Base-by-base conservation (phyloP, 2,797 vertebrate genomes). In the Sebastes alutus region DNA sequence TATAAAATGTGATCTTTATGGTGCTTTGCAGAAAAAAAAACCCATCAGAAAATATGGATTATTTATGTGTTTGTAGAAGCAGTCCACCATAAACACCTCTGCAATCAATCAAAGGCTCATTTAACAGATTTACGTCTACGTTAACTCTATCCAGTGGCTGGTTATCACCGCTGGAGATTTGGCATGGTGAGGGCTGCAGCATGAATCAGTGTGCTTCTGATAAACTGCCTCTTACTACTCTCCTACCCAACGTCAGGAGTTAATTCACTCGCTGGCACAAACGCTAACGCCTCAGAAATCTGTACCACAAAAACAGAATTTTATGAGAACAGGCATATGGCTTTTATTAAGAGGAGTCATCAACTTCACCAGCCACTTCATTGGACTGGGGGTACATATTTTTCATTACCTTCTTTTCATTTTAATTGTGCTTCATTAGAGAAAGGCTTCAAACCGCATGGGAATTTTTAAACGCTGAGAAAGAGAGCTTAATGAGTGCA, bases 391-490 rank as follows among this genome's bases (percentile, higher is more conserved):
- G 91, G 92, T 93, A 90, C 93, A 95, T 94, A 93, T 88, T 93
- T 94, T 94, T 92, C 89, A 94, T 93, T 92, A 92, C 80, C 86
- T 88, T 91, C 78, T 82, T 88, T 88, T 83, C 65, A 52, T 89
- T 93, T 91, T 89, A 93, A 94, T 92, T 93, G 92, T 32, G 83
- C 88, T 93, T 94, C 90, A 92, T 95, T 95, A 95, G 78, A 84
- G 77, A 85, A 89, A 77, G 77, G 71, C 85, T 94, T 74, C 76
- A 87, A 77, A 93, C 94, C 92, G 72, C 95, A 94, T 78, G 84
- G 84, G 88, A 73, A 93, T 94, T 94, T 83, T 90, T 89, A 80
- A 86, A 81, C 12, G 85, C 72, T 93, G 88, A 94, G 86, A 93
- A 92, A 85, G 59, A 81, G 72, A 32, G 42, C 25, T 84, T 92